Percentiles rank a stretch among this genome's conserved stretches.
Conservation (phyloP, 2,888 invertebrate genomes). For the Drosophila nigritarsus region DNA sequence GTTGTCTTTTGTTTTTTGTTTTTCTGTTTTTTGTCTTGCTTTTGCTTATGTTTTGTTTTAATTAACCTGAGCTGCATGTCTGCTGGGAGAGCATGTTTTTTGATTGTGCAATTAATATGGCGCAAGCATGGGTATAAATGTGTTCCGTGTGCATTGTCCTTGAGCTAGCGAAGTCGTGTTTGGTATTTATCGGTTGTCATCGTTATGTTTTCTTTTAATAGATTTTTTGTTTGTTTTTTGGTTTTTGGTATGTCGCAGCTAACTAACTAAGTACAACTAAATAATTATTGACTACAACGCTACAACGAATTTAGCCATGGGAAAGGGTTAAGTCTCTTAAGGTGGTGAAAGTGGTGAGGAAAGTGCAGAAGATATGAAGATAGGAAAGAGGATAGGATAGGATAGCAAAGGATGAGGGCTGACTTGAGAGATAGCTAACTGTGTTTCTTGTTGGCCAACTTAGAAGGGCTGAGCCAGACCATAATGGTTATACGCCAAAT, state of each 20-base stretch:
- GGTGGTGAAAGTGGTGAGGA: slow-evolving; percentile 25
- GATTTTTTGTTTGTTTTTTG: slow-evolving; percentile 32
- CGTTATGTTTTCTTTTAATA: slow-evolving; percentile 27
- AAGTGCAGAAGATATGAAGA: slow-evolving; percentile 10
- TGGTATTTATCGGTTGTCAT: slow-evolving; percentile 28
- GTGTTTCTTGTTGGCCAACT: slow-evolving; percentile 24
- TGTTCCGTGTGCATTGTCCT: slow-evolving; percentile 72
- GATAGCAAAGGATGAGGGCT: slow-evolving; percentile 21
- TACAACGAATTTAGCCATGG: slow-evolving; percentile 74
- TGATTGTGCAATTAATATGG: slow-evolving; percentile 77
- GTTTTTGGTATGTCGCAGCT: slow-evolving; percentile 82
- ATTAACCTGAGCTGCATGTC: slow-evolving; percentile 71
- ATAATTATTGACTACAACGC: slow-evolving; percentile 78
- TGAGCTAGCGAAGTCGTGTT: slow-evolving; percentile 66
- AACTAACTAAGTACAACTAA: slow-evolving; percentile 81
- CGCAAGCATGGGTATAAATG: slow-evolving; percentile 59
- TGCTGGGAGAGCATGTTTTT: slow-evolving; percentile 50
- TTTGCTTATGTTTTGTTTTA: slow-evolving; percentile 37
- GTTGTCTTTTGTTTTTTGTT: slow-evolving; percentile 14
- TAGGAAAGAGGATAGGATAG: slow-evolving; percentile 16
- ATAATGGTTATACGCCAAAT: slow-evolving; percentile 85
- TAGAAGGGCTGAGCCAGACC: slow-evolving; percentile 84
- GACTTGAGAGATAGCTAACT: slow-evolving; percentile 7
- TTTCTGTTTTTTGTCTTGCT: slow-evolving; percentile 13
- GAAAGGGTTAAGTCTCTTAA: slow-evolving; percentile 57